phyloP scores from a whole-genome alignment of 1,140 invertebrate genomes.

The Cheumatopsyche charites region DNA sequence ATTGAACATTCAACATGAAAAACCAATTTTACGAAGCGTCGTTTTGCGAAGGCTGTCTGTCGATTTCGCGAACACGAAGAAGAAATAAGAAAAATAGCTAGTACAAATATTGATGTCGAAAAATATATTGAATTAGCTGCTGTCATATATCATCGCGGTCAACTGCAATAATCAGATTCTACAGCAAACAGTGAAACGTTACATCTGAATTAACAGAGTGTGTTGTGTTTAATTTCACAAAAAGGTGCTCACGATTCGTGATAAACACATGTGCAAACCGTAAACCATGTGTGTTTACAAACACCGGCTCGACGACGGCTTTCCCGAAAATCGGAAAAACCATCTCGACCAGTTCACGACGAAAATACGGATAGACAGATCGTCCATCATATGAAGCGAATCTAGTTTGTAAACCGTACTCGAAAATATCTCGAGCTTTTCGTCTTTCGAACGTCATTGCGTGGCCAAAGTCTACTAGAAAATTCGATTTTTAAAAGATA shows the following conservation, averaged over 20 bases:
- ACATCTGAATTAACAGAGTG: constrained; percentile 35
- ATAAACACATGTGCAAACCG: constrained; percentile 30
- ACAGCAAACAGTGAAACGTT: constrained; percentile 29
- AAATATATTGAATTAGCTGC: constrained; percentile 33
- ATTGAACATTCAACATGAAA: no score
- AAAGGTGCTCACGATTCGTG: not conserved
- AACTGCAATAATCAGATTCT: constrained; percentile 36
- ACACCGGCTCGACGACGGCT: constrained; percentile 11
- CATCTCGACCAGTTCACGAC: no score
- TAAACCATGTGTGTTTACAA: constrained; percentile 15
- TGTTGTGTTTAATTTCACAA: constrained; percentile 27
- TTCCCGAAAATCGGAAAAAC: not conserved
- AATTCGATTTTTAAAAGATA: no score
- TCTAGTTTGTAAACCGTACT: no score
- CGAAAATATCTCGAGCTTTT: not conserved
- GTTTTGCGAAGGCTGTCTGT: no score
- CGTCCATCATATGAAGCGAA: no score
- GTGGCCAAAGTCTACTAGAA: no score
- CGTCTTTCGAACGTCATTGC: no score
- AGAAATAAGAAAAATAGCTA: constrained; percentile 19
- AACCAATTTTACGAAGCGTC: no score
- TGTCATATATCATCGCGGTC: constrained; percentile 19
- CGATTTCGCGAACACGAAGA: no score
- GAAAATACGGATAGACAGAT: no score
- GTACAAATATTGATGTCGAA: constrained; percentile 18